Evolutionary conservation across 2,797 vertebrate genomes (phyloP), one percentile per base, ranked within the genome.

Genomic region (Chanos chanos): DNA sequence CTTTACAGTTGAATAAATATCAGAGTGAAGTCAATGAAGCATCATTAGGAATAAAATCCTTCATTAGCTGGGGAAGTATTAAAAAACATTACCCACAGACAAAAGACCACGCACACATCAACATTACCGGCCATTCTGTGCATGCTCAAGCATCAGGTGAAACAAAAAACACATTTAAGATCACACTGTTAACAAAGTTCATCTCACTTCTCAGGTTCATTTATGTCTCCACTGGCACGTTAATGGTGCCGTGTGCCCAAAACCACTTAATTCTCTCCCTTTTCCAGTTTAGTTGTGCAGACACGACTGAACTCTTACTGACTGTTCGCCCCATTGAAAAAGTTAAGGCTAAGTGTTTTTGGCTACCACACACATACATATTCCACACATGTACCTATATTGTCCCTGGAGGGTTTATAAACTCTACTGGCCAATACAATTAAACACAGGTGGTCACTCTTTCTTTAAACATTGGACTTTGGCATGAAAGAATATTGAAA

Each of bases 361-460:
- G 76, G 75, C 77, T 69, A 52, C 68, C 63, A 45, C 43, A 36
- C 55, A 52, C 61, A 76, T 67, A 75, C 73, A 72, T 74, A 76
- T 73, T 79, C 75, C 78, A 84, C 79, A 63, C 62, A 16, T 77
- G 63, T 71, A 74, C 66, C 57, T 73, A 77, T 69, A 13, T 76
- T 77, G 62, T 69, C 79, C 75, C 78, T 70, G 1, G 48, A 78
- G 71, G 80, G 60, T 71, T 48, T 40, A 34, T 36, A 3, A 69
- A 52, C 71, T 61, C 61, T 25, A 61, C 61, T 62, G 19, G 79
- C 83, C 82, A 86, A 81, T 77, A 74, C 78, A 80, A 84, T 85
- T 82, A 85, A 84, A 87, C 68, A 53, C 85, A 86, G 83, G 81
- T 85, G 85, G 84, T 79, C 80, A 77, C 77, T 84, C 80, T 79